Percentiles rank a stretch among this genome's conserved stretches.
Conservation (phyloP, 1,140 invertebrate species). For the Rhopalosiphum maidis region DNA sequence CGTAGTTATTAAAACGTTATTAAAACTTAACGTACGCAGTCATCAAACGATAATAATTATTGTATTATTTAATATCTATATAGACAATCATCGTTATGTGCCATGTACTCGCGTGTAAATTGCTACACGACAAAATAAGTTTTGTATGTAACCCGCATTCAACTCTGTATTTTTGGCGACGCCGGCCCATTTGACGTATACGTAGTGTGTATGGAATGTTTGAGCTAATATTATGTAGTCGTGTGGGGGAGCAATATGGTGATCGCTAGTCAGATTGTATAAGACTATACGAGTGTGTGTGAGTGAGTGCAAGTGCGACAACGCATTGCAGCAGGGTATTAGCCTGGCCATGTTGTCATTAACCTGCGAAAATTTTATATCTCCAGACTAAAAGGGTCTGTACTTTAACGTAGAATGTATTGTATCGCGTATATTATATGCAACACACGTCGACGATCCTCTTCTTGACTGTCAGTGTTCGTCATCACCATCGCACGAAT, state of each 20-base stretch:
- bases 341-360: not conserved
- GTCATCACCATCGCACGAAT: not conserved
- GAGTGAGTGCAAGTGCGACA: too few species aligned
- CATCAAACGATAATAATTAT: not conserved
- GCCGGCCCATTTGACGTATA: not conserved
- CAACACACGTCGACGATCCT: not conserved
- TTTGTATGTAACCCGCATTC: conserved; percentile 5
- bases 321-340: not conserved
- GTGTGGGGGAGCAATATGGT: conserved; percentile 39
- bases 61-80: not conserved
- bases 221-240: not conserved
- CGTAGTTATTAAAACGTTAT: not conserved
- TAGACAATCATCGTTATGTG: not conserved
- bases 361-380: not conserved
- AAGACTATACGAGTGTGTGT: not conserved
- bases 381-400: not conserved
- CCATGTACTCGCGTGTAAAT: not conserved
- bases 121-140: not conserved
- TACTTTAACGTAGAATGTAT: not conserved
- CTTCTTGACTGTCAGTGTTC: not conserved
- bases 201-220: conserved; percentile 23
- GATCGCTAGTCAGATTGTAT: not conserved
- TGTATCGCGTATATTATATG: not conserved
- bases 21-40: not conserved
- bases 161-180: not conserved